Base-by-base conservation (phyloP, 2,888 invertebrate genomes). In the Rugalucina vietnamica region DNA sequence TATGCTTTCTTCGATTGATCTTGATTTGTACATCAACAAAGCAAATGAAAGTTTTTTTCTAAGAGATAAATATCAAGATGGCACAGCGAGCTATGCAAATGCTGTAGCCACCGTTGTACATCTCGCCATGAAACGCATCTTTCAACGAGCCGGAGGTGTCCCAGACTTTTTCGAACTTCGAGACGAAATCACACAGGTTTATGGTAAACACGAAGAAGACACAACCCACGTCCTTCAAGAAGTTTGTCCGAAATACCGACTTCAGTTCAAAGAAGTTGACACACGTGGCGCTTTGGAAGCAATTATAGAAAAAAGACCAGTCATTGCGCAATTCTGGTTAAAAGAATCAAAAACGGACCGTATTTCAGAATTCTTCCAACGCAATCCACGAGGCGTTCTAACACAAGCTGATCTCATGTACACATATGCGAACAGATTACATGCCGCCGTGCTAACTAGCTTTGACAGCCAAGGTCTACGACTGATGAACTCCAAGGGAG, bases 1-100 rank as follows among this genome's bases (percentile, higher is more conserved):
- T 36, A 5, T 83, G 10, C 60, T 79, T 39, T 71, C 37, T 12
- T 43, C 79, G 4, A 50, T 79, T 0, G 24, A 37, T 1, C 57
- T 82, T 27, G 82, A 82, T 65, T 29, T 82, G 21, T 82, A 82
- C 39, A 82, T 82, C 57, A 82, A 82, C 34, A 70, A 75, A 36
- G 65, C 12, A 32, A 78, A 65, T 27, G 1, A 24, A 0, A 21
- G 24, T 18, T 54, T 54, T 21, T 5, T n/a, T 54, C 8, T 43
- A 43, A 54, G n/a, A 54, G 2, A 57, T 14, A 24, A 78, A 36
- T 4, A 57, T 4, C 24, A 37, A 36, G n/a, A n/a, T n/a, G 72
- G 29, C 4, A 32, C 29, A 12, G 75, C 84, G 5, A 77, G 84
- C 39, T 84, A 84, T 69, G 84, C 84, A n/a, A 71, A 77, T 70